Evolutionary conservation across 2,113 vertebrate species (phyloP).

Genomic region (Pollimyrus isidori): DNA sequence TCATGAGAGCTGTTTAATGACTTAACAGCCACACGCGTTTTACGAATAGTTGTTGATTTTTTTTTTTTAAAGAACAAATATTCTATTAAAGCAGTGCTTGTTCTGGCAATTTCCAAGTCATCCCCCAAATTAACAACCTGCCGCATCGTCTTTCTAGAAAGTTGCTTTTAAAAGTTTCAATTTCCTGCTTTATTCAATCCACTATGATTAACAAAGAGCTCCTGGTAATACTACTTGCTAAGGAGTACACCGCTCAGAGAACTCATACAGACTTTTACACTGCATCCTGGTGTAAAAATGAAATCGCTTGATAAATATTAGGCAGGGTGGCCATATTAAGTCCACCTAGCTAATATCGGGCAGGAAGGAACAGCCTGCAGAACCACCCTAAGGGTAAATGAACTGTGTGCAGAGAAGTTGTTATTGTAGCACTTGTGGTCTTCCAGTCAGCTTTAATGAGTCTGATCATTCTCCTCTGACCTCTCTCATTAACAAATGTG

Average conservation of each 20-base stretch:
- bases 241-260: not conserved
- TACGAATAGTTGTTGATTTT: not conserved
- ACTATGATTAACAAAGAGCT: not conserved
- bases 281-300: not conserved
- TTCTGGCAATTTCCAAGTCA: not conserved
- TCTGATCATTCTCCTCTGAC: not conserved
- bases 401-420: not conserved
- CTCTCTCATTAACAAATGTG: not conserved
- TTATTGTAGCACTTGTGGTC: not conserved
- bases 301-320: not conserved
- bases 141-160: not conserved
- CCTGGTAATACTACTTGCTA: not conserved
- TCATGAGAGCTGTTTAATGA: constrained; percentile 13
- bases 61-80: not conserved
- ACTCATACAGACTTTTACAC: not conserved
- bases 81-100: not conserved
- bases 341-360: not conserved
- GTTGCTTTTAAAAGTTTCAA: not conserved
- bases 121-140: not conserved
- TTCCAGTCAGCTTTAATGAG: not conserved
- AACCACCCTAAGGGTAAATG: not conserved
- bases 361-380: not conserved
- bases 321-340: not conserved
- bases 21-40: not conserved
- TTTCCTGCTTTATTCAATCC: not conserved